phyloP scores from a whole-genome alignment of 2,797 vertebrate species.

The Lacerta viridis region DNA sequence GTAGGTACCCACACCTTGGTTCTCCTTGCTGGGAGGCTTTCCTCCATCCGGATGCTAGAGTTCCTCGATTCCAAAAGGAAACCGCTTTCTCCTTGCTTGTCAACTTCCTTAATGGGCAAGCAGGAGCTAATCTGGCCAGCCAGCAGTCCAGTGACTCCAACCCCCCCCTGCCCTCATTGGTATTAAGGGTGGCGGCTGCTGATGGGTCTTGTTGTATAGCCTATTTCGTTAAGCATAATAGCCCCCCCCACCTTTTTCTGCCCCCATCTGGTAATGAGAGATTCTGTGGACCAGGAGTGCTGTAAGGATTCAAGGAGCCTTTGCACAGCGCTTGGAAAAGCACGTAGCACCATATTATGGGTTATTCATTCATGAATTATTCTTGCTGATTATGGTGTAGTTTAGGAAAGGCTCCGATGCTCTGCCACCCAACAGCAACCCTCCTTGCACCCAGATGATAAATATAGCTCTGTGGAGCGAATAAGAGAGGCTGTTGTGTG shows the following conservation, averaged over 20 bases:
- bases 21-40: not conserved
- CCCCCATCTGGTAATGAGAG: not conserved
- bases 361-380: conserved; percentile 38
- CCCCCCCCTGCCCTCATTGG: not conserved
- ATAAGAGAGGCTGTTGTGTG: not conserved
- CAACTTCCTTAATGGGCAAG: not conserved
- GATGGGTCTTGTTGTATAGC: not conserved
- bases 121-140: not conserved
- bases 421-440: conserved; percentile 24
- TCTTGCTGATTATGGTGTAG: conserved; percentile 27
- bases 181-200: not conserved
- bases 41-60: not conserved
- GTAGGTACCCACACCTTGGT: too few species aligned
- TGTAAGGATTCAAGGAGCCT: not conserved
- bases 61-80: conserved; percentile 8
- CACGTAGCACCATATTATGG: not conserved
- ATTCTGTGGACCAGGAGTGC: not conserved
- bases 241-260: not conserved
- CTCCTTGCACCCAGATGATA: conserved; percentile 11
- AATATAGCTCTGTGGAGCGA: conserved; percentile 11
- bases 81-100: not conserved
- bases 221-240: not conserved
- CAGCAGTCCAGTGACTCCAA: not conserved
- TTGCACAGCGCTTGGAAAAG: not conserved
- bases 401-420: conserved; percentile 16